Conservation (phyloP, 2,888 invertebrate species). For the Conops quadrifasciatus region DNA sequence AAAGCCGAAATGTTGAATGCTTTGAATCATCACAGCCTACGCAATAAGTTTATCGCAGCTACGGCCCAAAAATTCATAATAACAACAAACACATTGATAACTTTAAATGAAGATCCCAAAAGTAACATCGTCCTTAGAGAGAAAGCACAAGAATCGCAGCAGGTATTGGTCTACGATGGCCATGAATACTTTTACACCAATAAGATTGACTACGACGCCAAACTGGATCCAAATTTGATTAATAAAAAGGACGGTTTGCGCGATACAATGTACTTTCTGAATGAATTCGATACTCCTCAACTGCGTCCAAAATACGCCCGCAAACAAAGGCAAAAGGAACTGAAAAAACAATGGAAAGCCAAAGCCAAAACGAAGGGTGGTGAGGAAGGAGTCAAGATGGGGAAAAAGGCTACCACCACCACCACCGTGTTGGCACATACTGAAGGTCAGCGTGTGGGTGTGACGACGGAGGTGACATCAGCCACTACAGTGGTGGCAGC, state of each 20-base stretch:
- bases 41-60: not conserved
- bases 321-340: constrained; percentile 58
- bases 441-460: constrained; percentile 32
- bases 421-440: constrained; percentile 43
- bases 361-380: too few species aligned
- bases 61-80: not conserved
- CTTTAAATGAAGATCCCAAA: not conserved
- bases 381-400: constrained; percentile 52
- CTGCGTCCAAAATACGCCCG: constrained; percentile 61
- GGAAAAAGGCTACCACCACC: constrained; percentile 54
- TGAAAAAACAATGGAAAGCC: constrained; percentile 46
- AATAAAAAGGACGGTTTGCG: constrained; percentile 64
- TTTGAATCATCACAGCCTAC: not conserved
- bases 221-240: constrained; percentile 61
- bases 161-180: constrained; percentile 55
- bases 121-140: not conserved
- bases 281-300: constrained; percentile 64
- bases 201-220: constrained; percentile 58
- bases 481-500: too few species aligned
- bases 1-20: not conserved
- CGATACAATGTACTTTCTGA: constrained; percentile 64
- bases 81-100: not conserved
- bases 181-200: constrained; percentile 58
- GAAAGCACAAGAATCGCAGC: constrained; percentile 30
- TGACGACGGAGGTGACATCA: constrained; percentile 23